Base-by-base conservation (phyloP, 2,888 invertebrate genomes). In the Acanthosepion pharaonis region DNA sequence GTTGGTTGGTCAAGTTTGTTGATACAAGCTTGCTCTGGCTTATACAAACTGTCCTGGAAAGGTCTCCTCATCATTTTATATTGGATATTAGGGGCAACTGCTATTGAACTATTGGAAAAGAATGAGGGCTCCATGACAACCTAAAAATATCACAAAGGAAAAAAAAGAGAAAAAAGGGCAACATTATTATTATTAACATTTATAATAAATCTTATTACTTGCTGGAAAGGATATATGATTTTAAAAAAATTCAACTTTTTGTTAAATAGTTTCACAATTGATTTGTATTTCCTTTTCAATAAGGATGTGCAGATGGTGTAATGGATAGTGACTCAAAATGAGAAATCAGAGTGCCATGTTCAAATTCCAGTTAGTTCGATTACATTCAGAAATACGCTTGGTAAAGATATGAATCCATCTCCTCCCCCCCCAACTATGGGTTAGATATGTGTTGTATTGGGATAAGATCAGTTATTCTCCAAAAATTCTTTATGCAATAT, bases 1-100 rank as follows among this genome's bases (percentile, higher is more conserved):
- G n/a, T n/a, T 78, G 78, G n/a, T n/a, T 78, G 78, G 78, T 78
- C n/a, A 78, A 78, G n/a, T 78, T 78, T 78, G n/a, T 78, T 78
- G 78, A 78, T 78, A 23, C 59, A 59, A 59, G n/a, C n/a, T 78
- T 78, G 78, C 78, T 78, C n/a, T n/a, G n/a, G 78, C 33, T 78
- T 78, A 78, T 78, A 78, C 78, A 78, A 78, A 78, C 78, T 78
- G n/a, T 78, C 33, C 78, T 15, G 23, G 23, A 59, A 59, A 59
- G 23, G 59, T 59, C 59, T 59, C 59, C 59, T 23, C n/a, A n/a
- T 78, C 11, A 78, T 78, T 78, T 33, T 78, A 78, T 78, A 78
- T 78, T 78, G 78, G 78, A 78, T 78, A 78, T 78, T 78, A 78
- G n/a, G n/a, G 78, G 15, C 78, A 78, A 78, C n/a, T n/a, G n/a